Evolutionary conservation across 2,797 vertebrate species (phyloP), one percentile per base, ranked within the genome.

Genomic region (Lophura swinhoii): DNA sequence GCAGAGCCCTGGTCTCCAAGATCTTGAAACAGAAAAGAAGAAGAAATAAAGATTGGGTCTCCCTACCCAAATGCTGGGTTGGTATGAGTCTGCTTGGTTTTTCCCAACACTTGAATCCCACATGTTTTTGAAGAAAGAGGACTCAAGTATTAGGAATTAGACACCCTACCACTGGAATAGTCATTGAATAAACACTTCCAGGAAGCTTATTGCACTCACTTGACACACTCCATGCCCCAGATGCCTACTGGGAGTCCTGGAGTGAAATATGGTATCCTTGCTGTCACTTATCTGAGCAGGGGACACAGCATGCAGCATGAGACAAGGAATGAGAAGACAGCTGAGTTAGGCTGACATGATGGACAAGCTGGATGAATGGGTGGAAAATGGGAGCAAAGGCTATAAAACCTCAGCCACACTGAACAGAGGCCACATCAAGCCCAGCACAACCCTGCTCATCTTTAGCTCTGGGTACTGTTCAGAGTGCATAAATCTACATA

Each of bases 211-310:
- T 43, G 8, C 24, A 4, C 9, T 22, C 63, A 3, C 24, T 28
- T 2, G 29, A 88, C 4, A 23, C n/a, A 75, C 9, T 22, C 14
- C 2, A 0, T 26, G 13, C 70, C 46, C 81, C 64, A 48, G 0
- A 73, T 59, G 63, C 8, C 29, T 22, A 1, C 4, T 24, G 55
- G 10, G n/a, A 89, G 14, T 59, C 22, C 43, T 58, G 53, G 56
- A 60, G 16, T 24, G 56, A 80, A 39, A n/a, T 5, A n/a, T 1
- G 10, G 18, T 39, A 76, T 9, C 14, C 49, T 33, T 31, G 21
- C 4, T 28, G 9, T 64, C 55, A 17, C 33, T 73, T 1, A 1
- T 33, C 31, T n/a, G 49, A 83, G 28, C 21, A 24, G 4, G 39
- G 23, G 33, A 73, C 1, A 1, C 51, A 20, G n/a, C 5, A 20